phyloP scores from a whole-genome alignment of 2,888 invertebrate species.

The Pristionchus entomophagus region DNA sequence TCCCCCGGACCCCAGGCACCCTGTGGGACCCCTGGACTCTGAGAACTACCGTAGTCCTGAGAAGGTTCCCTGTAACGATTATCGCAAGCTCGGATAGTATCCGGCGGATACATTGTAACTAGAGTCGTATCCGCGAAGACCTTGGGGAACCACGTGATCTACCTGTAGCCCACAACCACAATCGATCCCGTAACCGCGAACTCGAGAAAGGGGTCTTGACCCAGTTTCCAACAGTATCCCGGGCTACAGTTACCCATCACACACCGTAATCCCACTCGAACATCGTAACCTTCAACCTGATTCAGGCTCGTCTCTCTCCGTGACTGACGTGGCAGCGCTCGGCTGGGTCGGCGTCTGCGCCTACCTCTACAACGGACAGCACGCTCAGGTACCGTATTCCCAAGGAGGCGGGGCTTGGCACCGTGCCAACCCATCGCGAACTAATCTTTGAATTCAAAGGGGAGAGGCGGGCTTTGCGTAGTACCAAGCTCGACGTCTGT shows the following conservation, averaged over 20 bases:
- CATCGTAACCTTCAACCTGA: too few species aligned
- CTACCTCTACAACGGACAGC: conserved; percentile 38
- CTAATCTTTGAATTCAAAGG: too few species aligned
- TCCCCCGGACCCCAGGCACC: background rate
- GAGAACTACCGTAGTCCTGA: background rate
- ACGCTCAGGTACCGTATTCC: conserved; percentile 29
- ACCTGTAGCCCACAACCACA: too few species aligned
- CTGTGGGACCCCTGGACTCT: background rate
- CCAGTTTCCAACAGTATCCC: background rate
- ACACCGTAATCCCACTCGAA: too few species aligned
- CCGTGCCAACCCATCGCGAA: too few species aligned
- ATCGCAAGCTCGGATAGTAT: too few species aligned
- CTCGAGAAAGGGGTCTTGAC: background rate
- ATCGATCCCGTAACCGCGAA: background rate
- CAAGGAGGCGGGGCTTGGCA: background rate
- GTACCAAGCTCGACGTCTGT: too few species aligned
- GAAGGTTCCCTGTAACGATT: background rate
- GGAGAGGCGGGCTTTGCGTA: too few species aligned
- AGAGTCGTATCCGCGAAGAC: too few species aligned
- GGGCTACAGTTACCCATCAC: too few species aligned
- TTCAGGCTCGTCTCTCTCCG: background rate
- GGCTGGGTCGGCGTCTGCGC: conserved; percentile 1
- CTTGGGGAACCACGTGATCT: too few species aligned
- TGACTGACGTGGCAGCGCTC: conserved; percentile 17
- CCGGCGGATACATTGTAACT: too few species aligned